These are phyloP conservation scores for Cossypha heuglini DNA, from an alignment of 2,797 vertebrate species.

Conservation along the genomic window DNA sequence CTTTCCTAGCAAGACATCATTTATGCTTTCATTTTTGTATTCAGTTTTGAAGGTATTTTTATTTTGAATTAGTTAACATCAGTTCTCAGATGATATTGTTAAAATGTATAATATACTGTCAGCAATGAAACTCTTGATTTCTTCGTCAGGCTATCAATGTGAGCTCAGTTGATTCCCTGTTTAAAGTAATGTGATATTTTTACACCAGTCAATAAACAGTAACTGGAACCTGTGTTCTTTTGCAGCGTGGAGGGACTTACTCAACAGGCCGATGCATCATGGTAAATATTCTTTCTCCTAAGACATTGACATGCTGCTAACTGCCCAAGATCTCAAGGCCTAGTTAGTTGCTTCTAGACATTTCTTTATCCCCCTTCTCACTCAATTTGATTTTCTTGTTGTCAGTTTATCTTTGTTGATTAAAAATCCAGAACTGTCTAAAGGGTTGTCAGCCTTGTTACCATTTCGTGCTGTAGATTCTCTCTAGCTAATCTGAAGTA, in stretches of 20 bases:
- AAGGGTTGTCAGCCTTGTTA: not conserved
- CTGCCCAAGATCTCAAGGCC: not conserved
- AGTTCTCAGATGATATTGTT: not conserved
- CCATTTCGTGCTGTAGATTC: not conserved
- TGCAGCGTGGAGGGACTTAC: constrained; percentile 61
- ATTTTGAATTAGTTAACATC: not conserved
- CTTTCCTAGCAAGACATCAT: not conserved
- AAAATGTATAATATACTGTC: not conserved
- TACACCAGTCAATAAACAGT: not conserved
- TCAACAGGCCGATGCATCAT: constrained; percentile 34
- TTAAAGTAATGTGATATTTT: not conserved
- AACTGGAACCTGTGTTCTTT: constrained; percentile 7
- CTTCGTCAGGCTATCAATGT: not conserved
- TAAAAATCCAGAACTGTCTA: not conserved
- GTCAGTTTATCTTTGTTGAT: not conserved
- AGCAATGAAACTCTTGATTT: not conserved
- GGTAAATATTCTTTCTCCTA: constrained; percentile 18
- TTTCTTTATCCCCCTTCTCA: not conserved
- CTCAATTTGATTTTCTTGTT: not conserved
- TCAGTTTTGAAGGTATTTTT: not conserved
- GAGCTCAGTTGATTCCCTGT: not conserved
- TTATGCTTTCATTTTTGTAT: not conserved
- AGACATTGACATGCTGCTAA: not conserved
- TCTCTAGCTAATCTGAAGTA: not conserved
- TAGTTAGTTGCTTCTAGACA: not conserved